These are phyloP conservation scores for Pseudorasbora parva DNA, from an alignment of 2,113 vertebrate species.

Conservation along the genomic window DNA sequence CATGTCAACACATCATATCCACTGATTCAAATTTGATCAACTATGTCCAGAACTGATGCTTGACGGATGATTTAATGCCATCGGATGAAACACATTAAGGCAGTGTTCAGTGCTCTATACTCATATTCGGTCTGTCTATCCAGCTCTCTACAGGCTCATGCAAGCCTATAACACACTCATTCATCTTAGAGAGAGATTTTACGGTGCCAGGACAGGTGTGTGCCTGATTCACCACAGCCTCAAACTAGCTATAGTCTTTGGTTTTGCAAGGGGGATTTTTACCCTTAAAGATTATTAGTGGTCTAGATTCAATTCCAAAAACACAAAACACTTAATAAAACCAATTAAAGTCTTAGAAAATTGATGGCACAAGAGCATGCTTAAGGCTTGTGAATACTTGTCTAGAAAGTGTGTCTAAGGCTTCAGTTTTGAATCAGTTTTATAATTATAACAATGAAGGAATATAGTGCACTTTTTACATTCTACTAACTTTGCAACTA, in stretches of 20 bases:
- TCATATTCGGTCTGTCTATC: not conserved
- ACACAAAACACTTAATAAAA: slow-evolving; percentile 5
- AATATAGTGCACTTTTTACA: not conserved
- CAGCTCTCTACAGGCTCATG: slow-evolving; percentile 1
- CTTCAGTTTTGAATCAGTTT: not conserved
- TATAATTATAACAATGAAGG: slow-evolving; percentile 8
- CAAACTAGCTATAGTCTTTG: not conserved
- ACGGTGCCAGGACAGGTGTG: not conserved
- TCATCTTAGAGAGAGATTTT: not conserved
- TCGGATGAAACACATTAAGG: not conserved
- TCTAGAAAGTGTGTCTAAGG: not conserved
- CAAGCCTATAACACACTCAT: slow-evolving; percentile 15
- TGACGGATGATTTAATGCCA: not conserved
- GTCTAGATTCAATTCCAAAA: slow-evolving; percentile 5
- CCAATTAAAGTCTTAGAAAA: slow-evolving; percentile 3
- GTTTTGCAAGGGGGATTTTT: not conserved
- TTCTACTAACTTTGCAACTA: no score
- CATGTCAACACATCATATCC: not conserved
- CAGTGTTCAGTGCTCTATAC: not conserved
- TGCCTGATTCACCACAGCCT: slow-evolving; percentile 15
- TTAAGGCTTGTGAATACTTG: not conserved
- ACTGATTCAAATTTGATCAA: not conserved
- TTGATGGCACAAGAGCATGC: not conserved
- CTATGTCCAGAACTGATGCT: not conserved
- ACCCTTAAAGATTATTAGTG: not conserved